Conservation (phyloP, 2,888 invertebrate species). For the Heteromyza rotundicornis region DNA sequence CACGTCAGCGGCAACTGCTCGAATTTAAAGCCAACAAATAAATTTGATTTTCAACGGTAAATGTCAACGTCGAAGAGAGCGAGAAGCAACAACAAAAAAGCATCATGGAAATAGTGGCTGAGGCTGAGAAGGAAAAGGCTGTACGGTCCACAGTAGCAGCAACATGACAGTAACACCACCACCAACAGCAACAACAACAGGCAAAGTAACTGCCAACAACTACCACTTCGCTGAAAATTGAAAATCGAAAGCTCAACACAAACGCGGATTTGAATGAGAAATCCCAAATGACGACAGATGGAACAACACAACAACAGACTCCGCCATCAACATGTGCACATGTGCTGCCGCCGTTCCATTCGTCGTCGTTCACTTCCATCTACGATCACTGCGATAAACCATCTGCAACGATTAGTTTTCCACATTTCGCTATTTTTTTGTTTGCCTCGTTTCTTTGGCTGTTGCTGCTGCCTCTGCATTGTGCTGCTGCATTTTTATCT, state of each 20-base stretch:
- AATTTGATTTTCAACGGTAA: constrained; percentile 2
- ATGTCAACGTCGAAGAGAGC: neutral
- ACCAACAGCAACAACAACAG: neutral
- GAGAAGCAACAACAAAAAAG: neutral
- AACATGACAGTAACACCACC: neutral
- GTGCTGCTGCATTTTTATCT: neutral
- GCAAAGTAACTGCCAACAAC: neutral
- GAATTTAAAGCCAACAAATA: neutral
- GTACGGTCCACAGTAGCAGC: neutral
- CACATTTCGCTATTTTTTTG: constrained; percentile 9
- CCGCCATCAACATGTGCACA: neutral
- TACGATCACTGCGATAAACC: constrained; percentile 24
- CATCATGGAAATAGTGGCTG: neutral
- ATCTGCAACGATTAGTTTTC: constrained; percentile 28
- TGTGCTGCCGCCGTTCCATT: neutral
- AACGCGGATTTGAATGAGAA: neutral
- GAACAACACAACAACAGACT: constrained; percentile 11
- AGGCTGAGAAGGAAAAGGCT: neutral
- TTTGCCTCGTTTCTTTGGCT: neutral
- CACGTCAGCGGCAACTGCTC: neutral
- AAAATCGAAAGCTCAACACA: neutral
- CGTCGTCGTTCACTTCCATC: too few relatives aligned
- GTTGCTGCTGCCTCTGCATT: too few relatives aligned
- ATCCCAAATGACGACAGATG: neutral
- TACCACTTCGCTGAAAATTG: neutral